Evolutionary conservation across 2,888 invertebrate species (phyloP).

Genomic region (Oxytorus armatus): DNA sequence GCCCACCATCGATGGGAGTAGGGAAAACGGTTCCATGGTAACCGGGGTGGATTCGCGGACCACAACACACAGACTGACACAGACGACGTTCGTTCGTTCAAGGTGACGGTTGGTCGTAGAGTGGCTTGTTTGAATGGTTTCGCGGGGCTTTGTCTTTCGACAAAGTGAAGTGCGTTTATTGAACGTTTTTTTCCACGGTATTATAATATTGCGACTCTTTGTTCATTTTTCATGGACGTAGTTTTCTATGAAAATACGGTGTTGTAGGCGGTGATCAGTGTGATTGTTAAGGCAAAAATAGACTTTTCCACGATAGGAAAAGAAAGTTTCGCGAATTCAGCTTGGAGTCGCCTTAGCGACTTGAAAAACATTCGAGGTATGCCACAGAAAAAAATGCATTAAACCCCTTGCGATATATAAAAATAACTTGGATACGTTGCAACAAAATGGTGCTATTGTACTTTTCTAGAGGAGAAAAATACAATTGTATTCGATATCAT

Average conservation of each 20-base stretch:
- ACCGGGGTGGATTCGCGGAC: slow-evolving; percentile 77
- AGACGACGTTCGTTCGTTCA: slow-evolving; percentile 73
- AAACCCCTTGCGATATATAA: too few species aligned
- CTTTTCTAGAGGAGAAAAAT: too few species aligned
- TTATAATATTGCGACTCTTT: background rate
- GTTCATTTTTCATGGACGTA: background rate
- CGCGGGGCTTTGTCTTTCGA: too few species aligned
- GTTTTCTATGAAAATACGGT: slow-evolving; percentile 32
- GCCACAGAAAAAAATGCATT: slow-evolving; percentile 3
- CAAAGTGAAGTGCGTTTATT: too few species aligned
- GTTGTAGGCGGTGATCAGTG: slow-evolving; percentile 19
- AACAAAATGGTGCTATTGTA: too few species aligned
- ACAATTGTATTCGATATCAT: too few species aligned
- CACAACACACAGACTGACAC: slow-evolving; percentile 75
- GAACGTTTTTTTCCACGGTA: too few species aligned
- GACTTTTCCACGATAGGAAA: slow-evolving; percentile 47
- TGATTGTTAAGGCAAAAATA: slow-evolving; percentile 22
- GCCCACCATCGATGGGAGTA: slow-evolving; percentile 37
- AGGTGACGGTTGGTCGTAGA: slow-evolving; percentile 14
- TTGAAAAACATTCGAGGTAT: slow-evolving; percentile 67
- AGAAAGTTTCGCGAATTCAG: slow-evolving; percentile 55
- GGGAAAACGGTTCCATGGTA: slow-evolving; percentile 75
- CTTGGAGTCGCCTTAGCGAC: slow-evolving; percentile 65
- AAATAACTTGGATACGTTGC: too few species aligned
- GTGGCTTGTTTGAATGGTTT: background rate